phyloP scores from a whole-genome alignment of 2,888 invertebrate species.

The Campaea margaritaria region DNA sequence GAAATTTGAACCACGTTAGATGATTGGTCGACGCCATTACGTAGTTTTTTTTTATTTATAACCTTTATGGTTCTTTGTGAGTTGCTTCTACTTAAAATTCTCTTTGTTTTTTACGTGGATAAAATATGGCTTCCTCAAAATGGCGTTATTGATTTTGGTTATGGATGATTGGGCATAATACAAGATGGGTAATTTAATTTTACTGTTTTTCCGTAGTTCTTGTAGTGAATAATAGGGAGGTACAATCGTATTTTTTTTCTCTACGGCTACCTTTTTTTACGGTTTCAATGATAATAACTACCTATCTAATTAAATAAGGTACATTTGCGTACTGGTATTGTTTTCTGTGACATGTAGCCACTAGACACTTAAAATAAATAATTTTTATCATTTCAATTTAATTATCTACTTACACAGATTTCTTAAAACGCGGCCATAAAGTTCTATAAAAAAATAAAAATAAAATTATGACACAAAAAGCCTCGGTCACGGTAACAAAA shows the following conservation, averaged over 20 bases:
- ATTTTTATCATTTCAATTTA: too few species aligned
- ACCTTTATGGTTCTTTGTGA: constrained; percentile 43
- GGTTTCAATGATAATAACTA: too few species aligned
- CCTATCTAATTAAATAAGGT: too few species aligned
- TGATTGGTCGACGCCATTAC: constrained; percentile 67
- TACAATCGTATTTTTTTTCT: too few species aligned
- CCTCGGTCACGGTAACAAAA: constrained; percentile 28
- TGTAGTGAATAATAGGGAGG: too few species aligned
- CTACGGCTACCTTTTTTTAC: too few species aligned
- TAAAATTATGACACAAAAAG: constrained; percentile 15
- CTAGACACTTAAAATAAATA: neutral
- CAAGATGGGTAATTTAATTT: too few species aligned
- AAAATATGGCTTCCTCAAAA: constrained; percentile 35
- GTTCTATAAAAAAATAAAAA: constrained; percentile 5
- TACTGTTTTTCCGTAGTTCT: neutral
- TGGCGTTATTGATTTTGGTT: constrained; percentile 25
- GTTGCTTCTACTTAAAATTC: constrained; percentile 25
- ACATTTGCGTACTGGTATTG: too few species aligned
- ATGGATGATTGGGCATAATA: constrained; percentile 10
- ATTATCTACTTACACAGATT: too few species aligned
- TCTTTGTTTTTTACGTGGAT: constrained; percentile 29
- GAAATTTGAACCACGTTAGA: constrained; percentile 80
- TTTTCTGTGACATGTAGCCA: too few species aligned
- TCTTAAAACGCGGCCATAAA: too few species aligned
- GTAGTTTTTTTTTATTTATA: constrained; percentile 46